These are phyloP conservation scores for Lutjanus erythropterus DNA, from an alignment of 2,113 vertebrate species.

Conservation along the genomic window DNA sequence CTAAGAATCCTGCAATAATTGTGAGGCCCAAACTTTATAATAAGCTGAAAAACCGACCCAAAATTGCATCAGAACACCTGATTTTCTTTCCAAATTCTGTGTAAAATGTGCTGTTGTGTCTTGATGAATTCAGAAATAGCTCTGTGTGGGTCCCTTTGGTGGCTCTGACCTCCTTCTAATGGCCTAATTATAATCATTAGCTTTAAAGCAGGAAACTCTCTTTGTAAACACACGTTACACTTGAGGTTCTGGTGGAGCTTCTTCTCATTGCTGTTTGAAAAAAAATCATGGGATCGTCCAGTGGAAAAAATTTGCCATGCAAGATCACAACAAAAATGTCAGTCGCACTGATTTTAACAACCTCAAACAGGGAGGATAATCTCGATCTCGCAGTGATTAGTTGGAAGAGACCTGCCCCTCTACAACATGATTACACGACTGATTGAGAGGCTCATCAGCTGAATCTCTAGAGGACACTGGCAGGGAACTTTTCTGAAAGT, in stretches of 20 bases:
- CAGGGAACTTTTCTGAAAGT: background rate
- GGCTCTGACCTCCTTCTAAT: constrained; percentile 58
- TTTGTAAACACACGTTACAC: constrained; percentile 29
- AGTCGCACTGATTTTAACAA: background rate
- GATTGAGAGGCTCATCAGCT: background rate
- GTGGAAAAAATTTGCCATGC: too few relatives aligned
- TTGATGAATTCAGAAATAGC: constrained; percentile 30
- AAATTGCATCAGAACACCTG: background rate
- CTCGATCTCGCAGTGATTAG: background rate
- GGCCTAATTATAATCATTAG: constrained; percentile 59
- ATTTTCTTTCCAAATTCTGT: background rate
- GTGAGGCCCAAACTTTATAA: background rate
- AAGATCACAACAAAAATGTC: background rate
- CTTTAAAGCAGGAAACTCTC: constrained; percentile 20
- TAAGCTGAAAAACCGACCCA: background rate
- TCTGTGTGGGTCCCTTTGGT: constrained; percentile 43
- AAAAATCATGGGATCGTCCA: background rate
- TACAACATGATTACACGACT: too few relatives aligned
- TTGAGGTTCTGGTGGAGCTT: background rate
- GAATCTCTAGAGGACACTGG: background rate
- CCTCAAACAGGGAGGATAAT: background rate
- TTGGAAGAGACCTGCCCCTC: background rate
- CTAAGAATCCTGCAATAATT: background rate
- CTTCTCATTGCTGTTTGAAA: background rate
- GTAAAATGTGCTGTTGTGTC: constrained; percentile 2